phyloP scores from a whole-genome alignment of 2,888 invertebrate species.

The Sphaerophoria rueppellii region DNA sequence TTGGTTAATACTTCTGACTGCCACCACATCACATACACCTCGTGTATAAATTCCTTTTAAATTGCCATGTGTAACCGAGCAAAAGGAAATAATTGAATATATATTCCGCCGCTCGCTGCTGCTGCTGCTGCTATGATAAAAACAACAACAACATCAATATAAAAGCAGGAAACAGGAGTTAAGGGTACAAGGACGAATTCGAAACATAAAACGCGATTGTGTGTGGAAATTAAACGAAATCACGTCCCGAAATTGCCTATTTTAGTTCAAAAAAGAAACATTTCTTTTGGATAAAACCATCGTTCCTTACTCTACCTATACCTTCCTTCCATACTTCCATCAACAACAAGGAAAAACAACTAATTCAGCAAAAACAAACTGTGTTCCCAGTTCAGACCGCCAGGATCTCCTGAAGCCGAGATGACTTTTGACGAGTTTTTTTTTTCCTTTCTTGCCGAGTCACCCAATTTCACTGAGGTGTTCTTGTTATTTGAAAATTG shows the following conservation, averaged over 20 bases:
- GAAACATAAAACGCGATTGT: constrained; percentile 28
- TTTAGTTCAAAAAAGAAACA: constrained; percentile 50
- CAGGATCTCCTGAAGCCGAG: constrained; percentile 8
- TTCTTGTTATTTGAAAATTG: constrained; percentile 66
- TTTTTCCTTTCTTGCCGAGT: constrained; percentile 51
- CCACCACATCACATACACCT: constrained; percentile 51
- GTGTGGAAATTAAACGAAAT: constrained; percentile 71
- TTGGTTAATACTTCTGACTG: constrained; percentile 4
- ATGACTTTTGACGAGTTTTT: constrained; percentile 59
- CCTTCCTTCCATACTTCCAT: constrained; percentile 8
- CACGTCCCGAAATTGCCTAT: constrained; percentile 71
- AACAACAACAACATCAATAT: constrained; percentile 1
- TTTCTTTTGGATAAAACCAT: not conserved
- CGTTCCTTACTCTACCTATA: constrained; percentile 6
- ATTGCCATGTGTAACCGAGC: constrained; percentile 71
- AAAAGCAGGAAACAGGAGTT: not conserved
- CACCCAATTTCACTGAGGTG: constrained; percentile 64
- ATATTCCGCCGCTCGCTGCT: not conserved
- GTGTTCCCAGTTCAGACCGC: constrained; percentile 28
- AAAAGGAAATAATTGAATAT: constrained; percentile 66
- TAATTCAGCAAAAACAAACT: constrained; percentile 47
- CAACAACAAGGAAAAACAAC: constrained; percentile 38
- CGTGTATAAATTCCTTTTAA: constrained; percentile 66
- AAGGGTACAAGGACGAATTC: not conserved
- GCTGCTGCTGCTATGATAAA: constrained; percentile 1